Base-by-base conservation (phyloP, 2,113 vertebrate genomes). In the Corvus moneduloides region DNA sequence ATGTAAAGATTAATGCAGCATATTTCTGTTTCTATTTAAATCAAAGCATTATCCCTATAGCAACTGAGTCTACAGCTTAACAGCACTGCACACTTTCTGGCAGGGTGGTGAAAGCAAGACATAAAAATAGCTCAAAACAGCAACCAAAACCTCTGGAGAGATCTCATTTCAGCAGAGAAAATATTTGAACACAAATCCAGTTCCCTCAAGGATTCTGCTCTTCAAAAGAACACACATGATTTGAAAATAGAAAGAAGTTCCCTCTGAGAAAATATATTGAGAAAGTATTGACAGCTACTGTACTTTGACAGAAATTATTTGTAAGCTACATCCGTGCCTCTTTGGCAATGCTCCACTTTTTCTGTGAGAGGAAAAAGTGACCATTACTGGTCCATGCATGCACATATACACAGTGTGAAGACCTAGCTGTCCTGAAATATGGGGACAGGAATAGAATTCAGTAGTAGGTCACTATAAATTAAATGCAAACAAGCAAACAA, bases 41-140 rank as follows among this genome's bases (percentile, higher is more conserved):
- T 81, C 75, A 90, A 88, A 94, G 63, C n/a, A 75, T 82, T 69
- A 78, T 92, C 59, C 37, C 87, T 94, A 89, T 91, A 95, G 92
- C 89, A 96, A 94, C 64, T 81, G 89, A 74, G 82, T 76, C 18
- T 88, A 74, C 56, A 90, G 64, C 79, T 94, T 86, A 93, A 78
- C 24, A 69, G 48, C 52, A 66, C 3, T 76, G 73, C 52, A 84
- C 24, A 43, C 48, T 86, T 95, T 73, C 83, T 93, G 63, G 30
- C 41, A 87, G 61, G 18, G n/a, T 71, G 61, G 48, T 94, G 72
- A 72, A 91, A 81, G 39, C 41, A 88, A 84, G 79, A 72, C 16
- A 78, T 62, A 92, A 94, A 92, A 94, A 93, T 84, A 82, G 83
- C 72, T 91, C 46, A 66, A 86, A 91, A 35, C 11, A 94, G 66